These are phyloP conservation scores for Falco peregrinus DNA, from an alignment of 2,797 vertebrate species.

Conservation along the genomic window DNA sequence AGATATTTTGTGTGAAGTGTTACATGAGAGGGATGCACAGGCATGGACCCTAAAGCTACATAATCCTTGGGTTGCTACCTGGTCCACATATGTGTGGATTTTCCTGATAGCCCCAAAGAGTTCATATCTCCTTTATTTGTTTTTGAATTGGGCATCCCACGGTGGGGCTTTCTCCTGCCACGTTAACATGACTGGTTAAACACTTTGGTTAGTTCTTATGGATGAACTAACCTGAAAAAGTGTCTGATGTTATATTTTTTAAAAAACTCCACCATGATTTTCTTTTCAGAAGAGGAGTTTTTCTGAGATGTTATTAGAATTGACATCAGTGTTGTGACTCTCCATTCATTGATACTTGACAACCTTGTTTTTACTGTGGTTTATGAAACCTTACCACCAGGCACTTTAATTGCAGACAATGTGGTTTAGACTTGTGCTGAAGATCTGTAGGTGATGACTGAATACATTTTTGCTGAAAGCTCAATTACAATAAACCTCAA, in stretches of 20 bases:
- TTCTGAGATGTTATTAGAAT: not conserved
- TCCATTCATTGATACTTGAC: not conserved
- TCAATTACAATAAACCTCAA: not conserved
- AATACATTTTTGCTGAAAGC: not conserved
- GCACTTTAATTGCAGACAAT: not conserved
- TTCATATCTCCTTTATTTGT: not conserved
- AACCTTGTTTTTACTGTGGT: not conserved
- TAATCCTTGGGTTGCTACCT: not conserved
- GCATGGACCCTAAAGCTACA: not conserved
- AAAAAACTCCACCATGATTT: not conserved
- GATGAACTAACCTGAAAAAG: not conserved
- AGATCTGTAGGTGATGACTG: not conserved
- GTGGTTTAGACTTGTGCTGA: not conserved
- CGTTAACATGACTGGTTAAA: not conserved
- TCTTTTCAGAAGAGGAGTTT: not conserved
- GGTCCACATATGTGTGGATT: fast-evolving
- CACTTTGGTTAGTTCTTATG: not conserved
- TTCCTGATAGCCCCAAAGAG: not conserved
- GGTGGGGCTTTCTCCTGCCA: not conserved
- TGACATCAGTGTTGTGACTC: not conserved
- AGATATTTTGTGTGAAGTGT: not conserved
- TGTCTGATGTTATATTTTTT: not conserved
- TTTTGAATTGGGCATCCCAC: not conserved
- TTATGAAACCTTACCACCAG: not conserved
- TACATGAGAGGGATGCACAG: not conserved